Evolutionary conservation across 2,113 vertebrate genomes (phyloP).

Genomic region (Callopanchax toddi): DNA sequence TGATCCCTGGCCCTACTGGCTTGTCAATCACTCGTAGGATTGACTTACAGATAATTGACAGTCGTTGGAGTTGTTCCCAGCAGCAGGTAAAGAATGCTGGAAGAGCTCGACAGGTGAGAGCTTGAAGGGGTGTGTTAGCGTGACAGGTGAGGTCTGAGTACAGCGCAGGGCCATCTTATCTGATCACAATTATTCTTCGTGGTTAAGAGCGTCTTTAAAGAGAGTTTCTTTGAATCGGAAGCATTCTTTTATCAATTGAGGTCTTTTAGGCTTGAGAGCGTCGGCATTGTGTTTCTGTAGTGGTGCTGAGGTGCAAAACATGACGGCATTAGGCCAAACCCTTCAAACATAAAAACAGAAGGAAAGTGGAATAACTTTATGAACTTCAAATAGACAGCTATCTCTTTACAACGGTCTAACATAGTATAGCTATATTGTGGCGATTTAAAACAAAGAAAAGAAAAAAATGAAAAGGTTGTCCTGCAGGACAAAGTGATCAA

Average conservation of each 20-base stretch:
- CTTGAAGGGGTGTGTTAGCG: slow-evolving; percentile 39
- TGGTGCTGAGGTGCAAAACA: neutral
- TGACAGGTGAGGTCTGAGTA: slow-evolving; percentile 30
- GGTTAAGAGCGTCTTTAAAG: slow-evolving; percentile 38
- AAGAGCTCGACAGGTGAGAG: slow-evolving; percentile 62
- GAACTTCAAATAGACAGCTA: no score
- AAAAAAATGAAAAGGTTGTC: no score
- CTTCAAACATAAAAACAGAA: neutral
- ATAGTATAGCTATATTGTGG: no score
- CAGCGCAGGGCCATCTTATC: slow-evolving; percentile 15
- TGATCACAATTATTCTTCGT: slow-evolving; percentile 24
- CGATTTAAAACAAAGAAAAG: no score
- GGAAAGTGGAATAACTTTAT: no score
- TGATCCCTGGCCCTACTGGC: slow-evolving; percentile 79
- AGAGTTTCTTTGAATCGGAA: slow-evolving; percentile 17
- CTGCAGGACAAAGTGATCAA: no score
- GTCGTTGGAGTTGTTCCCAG: slow-evolving; percentile 81
- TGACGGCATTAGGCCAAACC: neutral
- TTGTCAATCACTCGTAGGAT: slow-evolving; percentile 80
- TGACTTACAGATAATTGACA: slow-evolving; percentile 88
- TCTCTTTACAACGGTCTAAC: no score
- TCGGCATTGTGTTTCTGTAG: neutral
- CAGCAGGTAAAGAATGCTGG: slow-evolving; percentile 76
- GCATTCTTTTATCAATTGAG: neutral
- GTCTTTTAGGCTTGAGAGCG: neutral